Evolutionary conservation across 2,888 invertebrate genomes (phyloP), one percentile per base, ranked within the genome.

Genomic region (Teleiodes luculella): DNA sequence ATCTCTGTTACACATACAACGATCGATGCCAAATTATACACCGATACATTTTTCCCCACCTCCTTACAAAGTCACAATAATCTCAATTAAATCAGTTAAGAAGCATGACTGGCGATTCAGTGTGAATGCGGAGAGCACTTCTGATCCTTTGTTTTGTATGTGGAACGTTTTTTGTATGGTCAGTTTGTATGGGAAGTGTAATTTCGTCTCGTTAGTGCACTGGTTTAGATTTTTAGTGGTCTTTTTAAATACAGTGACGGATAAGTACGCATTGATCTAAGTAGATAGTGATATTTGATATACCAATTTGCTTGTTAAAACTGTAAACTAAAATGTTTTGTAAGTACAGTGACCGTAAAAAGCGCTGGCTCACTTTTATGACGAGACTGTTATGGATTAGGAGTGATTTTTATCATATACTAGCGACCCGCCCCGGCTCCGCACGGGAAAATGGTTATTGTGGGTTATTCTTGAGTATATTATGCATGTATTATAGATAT

Each of bases 51-150:
- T 56, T 53, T 57, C 50, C 43, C 48, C 13, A 49, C 20, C 47
- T 52, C 52, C 8, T 53, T 13, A 45, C 20, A 53, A 50, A 31
- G 45, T 37, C 54, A 56, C 55, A 59, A 57, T 57, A 53, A 48
- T 50, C 55, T 57, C 62, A 68, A 68, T 67, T 68, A 67, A 63
- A 62, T 64, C 59, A 58, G 65, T 67, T 69, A 69, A 61, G 59
- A 60, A 57, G 14, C 57, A 48, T 69, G 68, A 69, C 64, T 50
- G 1, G 57, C 66, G 52, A 31, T 41, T 50, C 33, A 45, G 14
- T 33, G 51, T 43, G 49, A 57, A 43, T 43, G 31, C 31, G 16
- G 35, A 48, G 10, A 7, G 18, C 48, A 37, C 39, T 45, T 49
- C 20, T 20, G 28, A 13, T 52, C 36, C 41, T 55, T 52, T 55